Conservation (phyloP, 2,797 vertebrate genomes). For the Rhinichthys osculus region DNA sequence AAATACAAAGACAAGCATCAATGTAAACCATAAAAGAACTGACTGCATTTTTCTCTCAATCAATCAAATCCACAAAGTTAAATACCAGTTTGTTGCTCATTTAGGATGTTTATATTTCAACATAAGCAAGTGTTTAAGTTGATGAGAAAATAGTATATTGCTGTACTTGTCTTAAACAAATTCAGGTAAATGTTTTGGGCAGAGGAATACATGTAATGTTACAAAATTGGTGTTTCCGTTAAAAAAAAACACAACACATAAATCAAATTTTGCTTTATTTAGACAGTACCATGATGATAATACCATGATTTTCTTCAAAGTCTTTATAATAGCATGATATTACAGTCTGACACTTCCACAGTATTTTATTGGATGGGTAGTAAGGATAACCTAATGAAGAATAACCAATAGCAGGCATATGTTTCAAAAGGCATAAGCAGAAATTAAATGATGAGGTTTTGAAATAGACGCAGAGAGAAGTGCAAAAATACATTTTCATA, state of each 20-base stretch:
- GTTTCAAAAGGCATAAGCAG: not conserved
- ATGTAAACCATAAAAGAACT: not conserved
- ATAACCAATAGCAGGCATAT: not conserved
- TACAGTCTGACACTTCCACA: not conserved
- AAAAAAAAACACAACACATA: not conserved
- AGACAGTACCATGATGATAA: not conserved
- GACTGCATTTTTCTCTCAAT: not conserved
- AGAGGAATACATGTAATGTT: not conserved
- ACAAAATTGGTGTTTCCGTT: not conserved
- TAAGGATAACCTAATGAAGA: constrained; percentile 3
- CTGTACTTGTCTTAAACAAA: not conserved
- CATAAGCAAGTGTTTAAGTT: not conserved
- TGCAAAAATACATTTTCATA: constrained; percentile 81
- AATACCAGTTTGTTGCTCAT: not conserved
- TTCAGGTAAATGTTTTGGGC: not conserved
- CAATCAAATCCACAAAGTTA: not conserved
- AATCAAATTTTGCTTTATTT: not conserved
- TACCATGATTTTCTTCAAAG: not conserved
- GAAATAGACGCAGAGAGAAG: constrained; percentile 63
- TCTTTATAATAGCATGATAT: not conserved
- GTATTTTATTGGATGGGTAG: constrained; percentile 10
- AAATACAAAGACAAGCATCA: not conserved
- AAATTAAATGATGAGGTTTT: constrained; percentile 70
- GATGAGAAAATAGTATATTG: not conserved
- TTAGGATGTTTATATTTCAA: not conserved